Evolutionary conservation across 1,140 invertebrate genomes (phyloP), one percentile per base, ranked within the genome.

Genomic region (Himalopsyche phryganea): DNA sequence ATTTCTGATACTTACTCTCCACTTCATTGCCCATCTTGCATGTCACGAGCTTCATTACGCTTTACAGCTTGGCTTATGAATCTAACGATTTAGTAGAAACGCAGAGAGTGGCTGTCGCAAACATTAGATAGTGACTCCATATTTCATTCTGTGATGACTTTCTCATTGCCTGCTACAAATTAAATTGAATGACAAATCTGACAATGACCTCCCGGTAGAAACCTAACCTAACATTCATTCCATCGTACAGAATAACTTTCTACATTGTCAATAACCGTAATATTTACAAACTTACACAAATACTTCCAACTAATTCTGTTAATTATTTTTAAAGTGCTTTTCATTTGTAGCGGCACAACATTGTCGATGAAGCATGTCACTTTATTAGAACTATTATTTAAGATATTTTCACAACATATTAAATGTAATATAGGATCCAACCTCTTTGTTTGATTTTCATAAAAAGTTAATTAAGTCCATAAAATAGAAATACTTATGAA

Each of bases 21-120:
- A n/a, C 44, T 28, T 28, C 23, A 28, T 28, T 28, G 23, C 23
- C 54, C 52, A 36, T 35, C 41, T 44, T 51, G 47, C 58, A 55
- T 55, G 58, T 14, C 38, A 36, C 20, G 14, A 13, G 32, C 53
- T 49, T 49, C 45, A 46, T 54, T 49, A 42, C 49, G 50, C 51
- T 54, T 54, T 17, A 28, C 35, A 33, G 44, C 45, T 50, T 60
- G 45, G 51, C 58, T 50, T 19, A 3, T 19, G 18, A 15, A 46
- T 5, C n/a, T 28, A 5, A 28, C 9, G 23, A 28, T 9, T 28
- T 28, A 9, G 23, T 28, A 28, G 23, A 28, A n/a, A 47, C 14
- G 35, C 41, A 45, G 35, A 54, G 56, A 58, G 55, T 58, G 56
- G 60, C 55, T 63, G 60, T 58, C 58, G 52, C 59, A 51, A 17